Evolutionary conservation across 2,797 vertebrate genomes (phyloP).

Genomic region (Manis crassicaudata): DNA sequence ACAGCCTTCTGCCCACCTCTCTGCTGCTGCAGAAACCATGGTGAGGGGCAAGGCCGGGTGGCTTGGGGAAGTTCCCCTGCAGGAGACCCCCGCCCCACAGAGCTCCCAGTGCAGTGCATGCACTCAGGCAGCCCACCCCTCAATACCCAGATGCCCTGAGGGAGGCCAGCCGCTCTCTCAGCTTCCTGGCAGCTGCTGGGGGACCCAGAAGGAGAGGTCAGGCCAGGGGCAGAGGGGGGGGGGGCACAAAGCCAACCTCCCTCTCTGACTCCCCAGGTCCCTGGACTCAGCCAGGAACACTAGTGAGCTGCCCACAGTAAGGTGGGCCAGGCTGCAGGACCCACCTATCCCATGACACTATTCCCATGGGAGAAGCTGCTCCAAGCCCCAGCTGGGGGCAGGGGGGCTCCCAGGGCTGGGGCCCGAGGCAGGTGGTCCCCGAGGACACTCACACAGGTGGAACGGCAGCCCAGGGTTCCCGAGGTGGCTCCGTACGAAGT

Average conservation of each 20-base stretch:
- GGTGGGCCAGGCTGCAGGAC: background rate
- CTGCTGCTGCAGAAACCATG: background rate
- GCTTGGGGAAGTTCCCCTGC: no score
- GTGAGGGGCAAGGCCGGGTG: background rate
- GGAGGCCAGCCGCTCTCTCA: background rate
- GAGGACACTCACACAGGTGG: constrained; percentile 93
- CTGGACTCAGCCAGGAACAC: no score
- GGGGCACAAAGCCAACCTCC: no score
- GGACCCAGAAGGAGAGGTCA: background rate
- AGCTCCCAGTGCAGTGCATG: no score
- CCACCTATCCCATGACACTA: rapidly evolving
- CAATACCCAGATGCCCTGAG: background rate
- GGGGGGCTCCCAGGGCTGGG: background rate
- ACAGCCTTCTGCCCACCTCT: background rate
- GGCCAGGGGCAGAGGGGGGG: background rate
- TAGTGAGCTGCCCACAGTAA: background rate
- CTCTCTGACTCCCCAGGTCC: rapidly evolving
- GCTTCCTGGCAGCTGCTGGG: background rate
- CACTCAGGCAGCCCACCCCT: background rate
- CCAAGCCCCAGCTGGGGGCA: background rate
- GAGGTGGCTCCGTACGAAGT: constrained; percentile 93
- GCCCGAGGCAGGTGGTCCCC: background rate
- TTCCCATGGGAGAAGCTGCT: background rate
- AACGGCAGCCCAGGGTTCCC: constrained; percentile 91
- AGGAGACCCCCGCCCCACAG: background rate